Percentiles rank a stretch among this genome's conserved stretches.
These are phyloP conservation scores for Pipistrellus pygmaeus DNA, from an alignment of 2,797 vertebrate species.

Conservation along the genomic window DNA sequence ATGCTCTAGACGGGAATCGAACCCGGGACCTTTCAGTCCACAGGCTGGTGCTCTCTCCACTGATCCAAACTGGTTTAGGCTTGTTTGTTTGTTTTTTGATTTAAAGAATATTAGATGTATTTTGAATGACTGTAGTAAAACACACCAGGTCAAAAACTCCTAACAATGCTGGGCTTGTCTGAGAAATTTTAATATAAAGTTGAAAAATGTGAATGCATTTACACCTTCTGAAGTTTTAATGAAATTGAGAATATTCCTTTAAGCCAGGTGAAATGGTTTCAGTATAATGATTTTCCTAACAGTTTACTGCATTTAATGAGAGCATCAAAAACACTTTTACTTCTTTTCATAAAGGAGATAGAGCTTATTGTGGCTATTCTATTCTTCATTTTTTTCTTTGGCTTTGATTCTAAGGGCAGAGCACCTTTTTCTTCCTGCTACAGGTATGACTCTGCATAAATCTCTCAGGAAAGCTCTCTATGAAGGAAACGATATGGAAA, in stretches of 20 bases:
- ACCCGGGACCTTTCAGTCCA: too few species aligned
- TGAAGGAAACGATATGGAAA: constrained; percentile 73
- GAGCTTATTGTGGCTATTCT: constrained; percentile 66
- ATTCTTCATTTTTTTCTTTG: constrained; percentile 70
- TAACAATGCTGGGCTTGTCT: background rate
- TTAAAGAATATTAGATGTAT: background rate
- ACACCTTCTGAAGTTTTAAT: constrained; percentile 47
- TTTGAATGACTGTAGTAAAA: background rate
- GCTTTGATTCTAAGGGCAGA: constrained; percentile 84
- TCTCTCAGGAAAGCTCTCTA: constrained; percentile 80
- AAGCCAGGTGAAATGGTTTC: constrained; percentile 45
- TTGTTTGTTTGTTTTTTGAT: background rate
- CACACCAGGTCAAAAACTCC: background rate
- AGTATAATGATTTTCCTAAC: constrained; percentile 45
- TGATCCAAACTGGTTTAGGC: too few species aligned
- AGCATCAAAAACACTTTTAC: constrained; percentile 71
- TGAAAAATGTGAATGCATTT: constrained; percentile 32
- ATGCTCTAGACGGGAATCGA: too few species aligned
- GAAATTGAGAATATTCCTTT: constrained; percentile 42
- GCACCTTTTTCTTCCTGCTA: constrained; percentile 84
- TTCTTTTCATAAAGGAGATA: constrained; percentile 62
- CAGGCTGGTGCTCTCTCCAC: too few species aligned
- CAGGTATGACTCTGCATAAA: constrained; percentile 83
- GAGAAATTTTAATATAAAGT: constrained; percentile 34
- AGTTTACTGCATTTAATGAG: constrained; percentile 66